Conservation (phyloP, 2,888 invertebrate genomes). For the Drosophila nr. perissopoda region DNA sequence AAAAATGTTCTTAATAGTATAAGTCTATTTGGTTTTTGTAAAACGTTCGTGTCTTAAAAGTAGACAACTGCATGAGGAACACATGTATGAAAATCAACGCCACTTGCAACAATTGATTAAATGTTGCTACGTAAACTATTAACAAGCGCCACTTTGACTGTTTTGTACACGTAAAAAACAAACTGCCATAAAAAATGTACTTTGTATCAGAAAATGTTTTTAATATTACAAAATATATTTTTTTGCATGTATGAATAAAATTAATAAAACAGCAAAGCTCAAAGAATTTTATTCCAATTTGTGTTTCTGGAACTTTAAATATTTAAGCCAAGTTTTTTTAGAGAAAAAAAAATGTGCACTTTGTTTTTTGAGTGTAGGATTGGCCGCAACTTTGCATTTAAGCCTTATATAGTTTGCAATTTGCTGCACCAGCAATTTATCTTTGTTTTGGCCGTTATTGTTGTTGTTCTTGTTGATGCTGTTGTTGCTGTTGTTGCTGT, state of each 20-base stretch:
- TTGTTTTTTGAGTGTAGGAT: constrained; percentile 16
- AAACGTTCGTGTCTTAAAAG: not conserved
- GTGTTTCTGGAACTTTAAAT: not conserved
- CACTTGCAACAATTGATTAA: constrained; percentile 33
- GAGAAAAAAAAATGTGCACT: not conserved
- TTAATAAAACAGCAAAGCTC: not conserved
- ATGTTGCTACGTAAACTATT: constrained; percentile 28
- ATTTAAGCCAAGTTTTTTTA: not conserved
- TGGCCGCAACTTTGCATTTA: constrained; percentile 64
- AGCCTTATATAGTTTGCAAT: constrained; percentile 75
- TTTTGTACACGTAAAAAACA: constrained; percentile 42
- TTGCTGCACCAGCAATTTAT: constrained; percentile 73
- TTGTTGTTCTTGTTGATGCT: constrained; percentile 27
- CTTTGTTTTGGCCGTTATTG: constrained; percentile 59
- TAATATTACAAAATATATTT: not conserved
- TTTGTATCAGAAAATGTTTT: not conserved
- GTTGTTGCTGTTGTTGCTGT: constrained; percentile 46
- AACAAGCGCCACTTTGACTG: constrained; percentile 45
- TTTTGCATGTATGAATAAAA: not conserved
- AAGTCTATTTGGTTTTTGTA: not conserved
- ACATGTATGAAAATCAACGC: constrained; percentile 10
- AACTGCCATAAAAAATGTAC: not conserved
- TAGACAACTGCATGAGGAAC: not conserved
- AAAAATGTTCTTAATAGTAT: not conserved
- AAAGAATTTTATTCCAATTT: not conserved